phyloP scores from a whole-genome alignment of 2,113 vertebrate genomes.

The cattle (Bos taurus) region DNA sequence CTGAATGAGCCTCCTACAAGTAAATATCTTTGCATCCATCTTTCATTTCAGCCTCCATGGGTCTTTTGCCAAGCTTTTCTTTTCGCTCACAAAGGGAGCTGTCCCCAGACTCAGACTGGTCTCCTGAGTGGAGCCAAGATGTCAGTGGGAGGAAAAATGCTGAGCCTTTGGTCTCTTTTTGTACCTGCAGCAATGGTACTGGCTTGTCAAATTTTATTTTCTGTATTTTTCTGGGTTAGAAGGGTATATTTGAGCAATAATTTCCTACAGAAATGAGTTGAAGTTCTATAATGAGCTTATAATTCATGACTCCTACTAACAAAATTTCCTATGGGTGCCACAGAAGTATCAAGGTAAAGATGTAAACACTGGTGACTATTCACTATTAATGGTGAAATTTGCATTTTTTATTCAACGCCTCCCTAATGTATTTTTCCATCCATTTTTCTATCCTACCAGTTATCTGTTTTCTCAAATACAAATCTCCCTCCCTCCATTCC shows the following conservation, averaged over 20 bases:
- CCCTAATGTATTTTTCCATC: background rate
- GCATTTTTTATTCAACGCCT: background rate
- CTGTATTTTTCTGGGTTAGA: background rate
- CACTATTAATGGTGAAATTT: background rate
- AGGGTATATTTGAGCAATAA: background rate
- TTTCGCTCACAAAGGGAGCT: background rate
- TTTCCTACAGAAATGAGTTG: background rate
- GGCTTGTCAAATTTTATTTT: background rate
- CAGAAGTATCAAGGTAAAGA: background rate
- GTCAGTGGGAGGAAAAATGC: background rate
- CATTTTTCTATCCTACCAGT: background rate
- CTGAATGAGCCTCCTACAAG: conserved; percentile 14
- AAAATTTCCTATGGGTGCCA: background rate
- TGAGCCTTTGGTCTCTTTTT: background rate
- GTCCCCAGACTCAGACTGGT: background rate
- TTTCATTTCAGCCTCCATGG: background rate
- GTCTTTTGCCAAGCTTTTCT: background rate
- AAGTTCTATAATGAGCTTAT: background rate
- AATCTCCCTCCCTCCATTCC: background rate
- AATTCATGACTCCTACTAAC: background rate
- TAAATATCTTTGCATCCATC: conserved; percentile 61
- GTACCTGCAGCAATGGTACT: background rate
- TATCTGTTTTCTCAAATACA: background rate
- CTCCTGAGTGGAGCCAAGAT: background rate
- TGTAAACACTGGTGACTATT: background rate